phyloP scores from a whole-genome alignment of 2,888 invertebrate species.

The Malthinus flaveolus region DNA sequence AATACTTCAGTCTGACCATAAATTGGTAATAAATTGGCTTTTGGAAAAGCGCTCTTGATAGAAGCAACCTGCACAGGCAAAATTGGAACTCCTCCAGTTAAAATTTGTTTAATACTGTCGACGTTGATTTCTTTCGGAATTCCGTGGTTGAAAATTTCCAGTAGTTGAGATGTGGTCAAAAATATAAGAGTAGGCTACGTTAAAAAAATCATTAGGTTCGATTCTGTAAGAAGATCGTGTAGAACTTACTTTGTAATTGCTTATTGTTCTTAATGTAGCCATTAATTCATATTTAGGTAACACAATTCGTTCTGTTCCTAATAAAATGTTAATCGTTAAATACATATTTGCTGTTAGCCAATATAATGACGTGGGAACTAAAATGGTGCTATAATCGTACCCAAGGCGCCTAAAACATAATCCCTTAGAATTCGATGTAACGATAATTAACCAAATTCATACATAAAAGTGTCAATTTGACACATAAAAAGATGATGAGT shows the following conservation, averaged over 20 bases:
- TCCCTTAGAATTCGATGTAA: constrained; percentile 34
- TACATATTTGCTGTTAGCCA: constrained; percentile 44
- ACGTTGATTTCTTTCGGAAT: neutral
- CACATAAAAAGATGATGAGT: constrained; percentile 25
- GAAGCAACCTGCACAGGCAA: neutral
- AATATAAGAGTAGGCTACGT: neutral
- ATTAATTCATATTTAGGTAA: constrained; percentile 34
- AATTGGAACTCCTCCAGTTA: neutral
- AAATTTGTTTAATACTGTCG: neutral
- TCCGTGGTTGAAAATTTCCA: neutral
- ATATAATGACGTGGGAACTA: constrained; percentile 35
- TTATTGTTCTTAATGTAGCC: constrained; percentile 40
- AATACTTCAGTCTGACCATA: constrained; percentile 2
- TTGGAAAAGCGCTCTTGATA: neutral
- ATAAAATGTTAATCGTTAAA: constrained; percentile 29
- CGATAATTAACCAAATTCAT: constrained; percentile 18
- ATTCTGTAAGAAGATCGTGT: neutral
- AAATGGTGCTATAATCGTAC: neutral
- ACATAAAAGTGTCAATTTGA: neutral
- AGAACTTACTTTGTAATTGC: constrained; percentile 43
- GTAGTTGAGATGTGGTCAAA: neutral
- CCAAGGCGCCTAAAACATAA: neutral
- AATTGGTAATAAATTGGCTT: neutral
- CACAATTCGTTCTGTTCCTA: constrained; percentile 42
- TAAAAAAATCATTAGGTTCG: neutral